Evolutionary conservation across 2,113 vertebrate genomes (phyloP).

Genomic region (Tichodroma muraria): DNA sequence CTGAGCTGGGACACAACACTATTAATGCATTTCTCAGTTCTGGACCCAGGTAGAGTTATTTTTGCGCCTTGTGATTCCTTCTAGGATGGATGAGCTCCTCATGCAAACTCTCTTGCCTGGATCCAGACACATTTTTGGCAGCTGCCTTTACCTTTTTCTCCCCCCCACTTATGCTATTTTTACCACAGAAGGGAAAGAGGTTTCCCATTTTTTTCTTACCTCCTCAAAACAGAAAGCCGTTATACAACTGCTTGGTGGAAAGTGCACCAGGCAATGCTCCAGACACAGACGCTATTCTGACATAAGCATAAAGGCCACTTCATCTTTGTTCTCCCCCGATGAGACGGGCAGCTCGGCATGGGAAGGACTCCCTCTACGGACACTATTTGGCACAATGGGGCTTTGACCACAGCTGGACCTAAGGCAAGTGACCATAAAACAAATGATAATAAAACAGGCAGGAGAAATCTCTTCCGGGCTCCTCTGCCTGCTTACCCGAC

Average conservation of each 20-base stretch:
- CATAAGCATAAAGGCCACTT: background rate
- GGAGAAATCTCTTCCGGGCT: background rate
- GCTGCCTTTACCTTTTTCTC: background rate
- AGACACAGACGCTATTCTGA: background rate
- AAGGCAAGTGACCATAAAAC: background rate
- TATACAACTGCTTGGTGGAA: background rate
- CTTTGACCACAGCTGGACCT: background rate
- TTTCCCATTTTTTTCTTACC: background rate
- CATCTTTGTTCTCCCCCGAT: background rate
- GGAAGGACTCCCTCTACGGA: background rate
- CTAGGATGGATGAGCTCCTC: background rate
- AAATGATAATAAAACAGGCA: background rate
- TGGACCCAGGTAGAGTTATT: background rate
- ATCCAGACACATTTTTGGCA: background rate
- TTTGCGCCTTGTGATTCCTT: background rate
- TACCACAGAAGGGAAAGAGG: background rate
- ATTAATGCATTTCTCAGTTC: background rate
- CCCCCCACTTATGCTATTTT: rapidly evolving
- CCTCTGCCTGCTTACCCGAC: background rate
- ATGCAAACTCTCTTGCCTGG: background rate
- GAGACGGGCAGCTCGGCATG: background rate
- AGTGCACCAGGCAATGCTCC: background rate
- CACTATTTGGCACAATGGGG: background rate
- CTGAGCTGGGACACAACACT: background rate
- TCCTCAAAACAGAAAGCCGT: background rate